phyloP scores from a whole-genome alignment of 1,140 invertebrate genomes.

The Belonocnema kinseyi region DNA sequence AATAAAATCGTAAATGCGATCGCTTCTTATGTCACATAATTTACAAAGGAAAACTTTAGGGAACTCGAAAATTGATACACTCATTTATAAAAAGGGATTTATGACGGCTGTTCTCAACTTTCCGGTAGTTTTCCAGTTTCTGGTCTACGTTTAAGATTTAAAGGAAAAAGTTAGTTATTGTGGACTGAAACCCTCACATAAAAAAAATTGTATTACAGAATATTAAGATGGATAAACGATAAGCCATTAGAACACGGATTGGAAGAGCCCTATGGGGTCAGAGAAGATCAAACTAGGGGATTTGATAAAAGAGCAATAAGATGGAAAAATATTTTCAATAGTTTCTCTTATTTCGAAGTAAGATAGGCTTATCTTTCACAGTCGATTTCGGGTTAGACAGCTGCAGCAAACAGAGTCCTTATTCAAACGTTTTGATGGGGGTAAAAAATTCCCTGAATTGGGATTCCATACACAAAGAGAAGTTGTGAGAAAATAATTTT shows the following conservation, averaged over 20 bases:
- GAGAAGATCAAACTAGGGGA: not conserved
- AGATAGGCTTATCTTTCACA: conserved; percentile 5
- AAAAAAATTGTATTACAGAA: too few species aligned
- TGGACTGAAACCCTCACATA: too few species aligned
- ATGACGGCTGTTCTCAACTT: too few species aligned
- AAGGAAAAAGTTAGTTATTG: too few species aligned
- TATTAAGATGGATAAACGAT: too few species aligned
- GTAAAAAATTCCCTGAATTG: conserved; percentile 7
- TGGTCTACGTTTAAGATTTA: too few species aligned
- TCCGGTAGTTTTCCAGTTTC: too few species aligned
- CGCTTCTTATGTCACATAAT: not conserved
- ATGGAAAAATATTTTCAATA: conserved; percentile 6
- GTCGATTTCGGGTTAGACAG: conserved; percentile 2
- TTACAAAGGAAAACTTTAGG: not conserved
- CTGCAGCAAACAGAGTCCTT: conserved; percentile 6
- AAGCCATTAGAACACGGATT: too few species aligned
- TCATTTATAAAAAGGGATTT: too few species aligned
- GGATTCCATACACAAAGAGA: not conserved
- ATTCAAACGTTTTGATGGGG: conserved; percentile 1
- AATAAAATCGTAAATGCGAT: not conserved
- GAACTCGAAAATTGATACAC: too few species aligned
- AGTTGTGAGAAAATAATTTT: too few species aligned
- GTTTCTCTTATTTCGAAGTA: not conserved
- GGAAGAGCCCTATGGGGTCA: not conserved
- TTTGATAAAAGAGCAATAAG: not conserved